phyloP scores from a whole-genome alignment of 2,888 invertebrate genomes.

The Aphidius colemani region DNA sequence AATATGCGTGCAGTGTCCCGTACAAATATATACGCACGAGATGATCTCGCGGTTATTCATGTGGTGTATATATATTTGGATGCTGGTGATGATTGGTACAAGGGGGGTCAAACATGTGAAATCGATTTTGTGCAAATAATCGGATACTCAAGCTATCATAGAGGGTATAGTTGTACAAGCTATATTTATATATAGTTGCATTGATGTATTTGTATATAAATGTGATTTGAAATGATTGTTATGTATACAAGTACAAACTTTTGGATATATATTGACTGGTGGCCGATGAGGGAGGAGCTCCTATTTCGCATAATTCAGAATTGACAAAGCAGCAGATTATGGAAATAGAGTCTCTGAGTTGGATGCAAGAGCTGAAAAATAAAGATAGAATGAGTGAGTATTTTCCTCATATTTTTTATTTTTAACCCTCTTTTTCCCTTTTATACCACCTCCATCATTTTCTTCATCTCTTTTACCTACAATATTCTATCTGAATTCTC shows the following conservation, averaged over 20 bases:
- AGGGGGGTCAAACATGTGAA: slow-evolving; percentile 54
- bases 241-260: slow-evolving; percentile 33
- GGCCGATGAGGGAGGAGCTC: slow-evolving; percentile 35
- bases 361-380: slow-evolving; percentile 37
- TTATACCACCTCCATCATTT: slow-evolving; percentile 26
- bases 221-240: slow-evolving; percentile 28
- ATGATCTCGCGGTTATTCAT: neutral
- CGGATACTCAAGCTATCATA: slow-evolving; percentile 48
- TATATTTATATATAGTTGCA: slow-evolving; percentile 4
- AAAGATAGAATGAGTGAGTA: neutral
- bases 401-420: slow-evolving; percentile 30
- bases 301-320: slow-evolving; percentile 59
- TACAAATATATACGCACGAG: slow-evolving; percentile 38
- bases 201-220: slow-evolving; percentile 13
- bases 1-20: slow-evolving; percentile 21
- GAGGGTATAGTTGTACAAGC: slow-evolving; percentile 16
- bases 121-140: slow-evolving; percentile 60
- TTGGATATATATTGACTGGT: slow-evolving; percentile 5
- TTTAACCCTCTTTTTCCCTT: slow-evolving; percentile 32
- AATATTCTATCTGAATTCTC: slow-evolving; percentile 25
- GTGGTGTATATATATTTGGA: neutral
- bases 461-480: slow-evolving; percentile 23
- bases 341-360: slow-evolving; percentile 59
- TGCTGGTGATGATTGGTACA: neutral
- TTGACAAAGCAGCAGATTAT: slow-evolving; percentile 61